phyloP scores from a whole-genome alignment of 2,797 vertebrate species.

The Botia almorhae region DNA sequence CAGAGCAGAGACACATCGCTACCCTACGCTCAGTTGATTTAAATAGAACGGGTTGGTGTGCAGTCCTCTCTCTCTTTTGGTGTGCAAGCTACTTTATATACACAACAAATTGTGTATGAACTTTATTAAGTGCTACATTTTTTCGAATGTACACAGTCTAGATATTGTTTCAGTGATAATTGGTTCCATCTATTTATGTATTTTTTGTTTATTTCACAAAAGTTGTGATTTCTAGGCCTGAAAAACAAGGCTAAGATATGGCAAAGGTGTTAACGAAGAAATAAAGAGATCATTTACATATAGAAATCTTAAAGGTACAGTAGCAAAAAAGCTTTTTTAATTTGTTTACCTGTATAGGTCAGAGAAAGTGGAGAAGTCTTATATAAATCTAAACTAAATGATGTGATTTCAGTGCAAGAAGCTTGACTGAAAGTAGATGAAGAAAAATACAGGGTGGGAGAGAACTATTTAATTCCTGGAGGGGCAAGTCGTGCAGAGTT shows the following conservation, averaged over 20 bases:
- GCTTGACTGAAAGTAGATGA: neutral
- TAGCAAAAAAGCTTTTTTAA: neutral
- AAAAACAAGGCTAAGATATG: too few species aligned
- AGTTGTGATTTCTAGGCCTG: too few species aligned
- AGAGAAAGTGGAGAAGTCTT: neutral
- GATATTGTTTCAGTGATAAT: too few species aligned
- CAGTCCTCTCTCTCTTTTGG: neutral
- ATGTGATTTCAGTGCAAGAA: neutral
- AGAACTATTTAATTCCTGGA: neutral
- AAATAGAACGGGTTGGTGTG: conserved; percentile 39
- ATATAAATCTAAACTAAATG: neutral
- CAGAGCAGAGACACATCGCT: conserved; percentile 22
- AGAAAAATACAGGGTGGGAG: neutral
- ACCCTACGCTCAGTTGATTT: conserved; percentile 13
- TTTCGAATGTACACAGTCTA: too few species aligned
- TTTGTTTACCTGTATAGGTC: too few species aligned
- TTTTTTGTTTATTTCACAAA: too few species aligned
- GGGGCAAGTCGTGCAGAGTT: neutral
- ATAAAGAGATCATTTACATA: neutral
- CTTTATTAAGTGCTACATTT: too few species aligned
- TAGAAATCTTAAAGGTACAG: too few species aligned
- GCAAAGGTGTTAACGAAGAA: too few species aligned
- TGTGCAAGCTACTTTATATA: neutral
- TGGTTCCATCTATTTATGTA: too few species aligned
- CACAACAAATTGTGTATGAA: neutral